Percentiles rank a stretch among this genome's conserved stretches.
phyloP scores from a whole-genome alignment of 2,888 invertebrate genomes.

The Ypsolopha scabrella region DNA sequence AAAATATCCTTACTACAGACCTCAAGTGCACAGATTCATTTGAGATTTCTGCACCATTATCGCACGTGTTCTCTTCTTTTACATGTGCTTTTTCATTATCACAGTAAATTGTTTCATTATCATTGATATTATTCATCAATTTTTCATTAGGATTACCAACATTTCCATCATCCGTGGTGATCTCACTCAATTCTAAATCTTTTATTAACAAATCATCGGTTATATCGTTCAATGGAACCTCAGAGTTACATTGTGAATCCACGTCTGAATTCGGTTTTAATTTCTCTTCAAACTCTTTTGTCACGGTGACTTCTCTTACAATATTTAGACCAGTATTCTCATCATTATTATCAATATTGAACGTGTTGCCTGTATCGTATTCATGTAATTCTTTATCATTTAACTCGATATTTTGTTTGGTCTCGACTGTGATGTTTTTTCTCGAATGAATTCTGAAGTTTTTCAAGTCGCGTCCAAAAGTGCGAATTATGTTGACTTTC shows the following conservation, averaged over 20 bases:
- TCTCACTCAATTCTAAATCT: too few relatives aligned
- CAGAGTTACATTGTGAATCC: too few relatives aligned
- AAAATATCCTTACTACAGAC: slow-evolving; percentile 21
- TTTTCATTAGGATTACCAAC: too few relatives aligned
- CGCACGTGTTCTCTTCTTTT: not conserved
- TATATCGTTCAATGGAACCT: too few relatives aligned
- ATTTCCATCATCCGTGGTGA: too few relatives aligned
- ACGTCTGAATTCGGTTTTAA: too few relatives aligned
- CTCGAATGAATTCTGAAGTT: slow-evolving; percentile 21
- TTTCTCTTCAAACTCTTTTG: too few relatives aligned
- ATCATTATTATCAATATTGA: not conserved
- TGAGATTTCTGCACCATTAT: slow-evolving; percentile 11
- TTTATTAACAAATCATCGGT: too few relatives aligned
- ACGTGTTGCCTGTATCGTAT: not conserved
- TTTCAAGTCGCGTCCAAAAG: slow-evolving; percentile 27
- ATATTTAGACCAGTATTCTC: too few relatives aligned
- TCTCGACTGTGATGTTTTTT: slow-evolving; percentile 13
- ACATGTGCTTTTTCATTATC: not conserved
- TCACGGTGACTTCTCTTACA: too few relatives aligned
- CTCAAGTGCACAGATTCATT: slow-evolving; percentile 19
- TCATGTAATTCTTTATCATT: not conserved
- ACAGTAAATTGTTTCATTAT: too few relatives aligned
- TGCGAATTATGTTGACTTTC: slow-evolving; percentile 22
- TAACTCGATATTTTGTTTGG: not conserved
- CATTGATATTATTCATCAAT: too few relatives aligned